phyloP scores from a whole-genome alignment of 2,113 vertebrate species.

The Gopherus evgoodei region DNA sequence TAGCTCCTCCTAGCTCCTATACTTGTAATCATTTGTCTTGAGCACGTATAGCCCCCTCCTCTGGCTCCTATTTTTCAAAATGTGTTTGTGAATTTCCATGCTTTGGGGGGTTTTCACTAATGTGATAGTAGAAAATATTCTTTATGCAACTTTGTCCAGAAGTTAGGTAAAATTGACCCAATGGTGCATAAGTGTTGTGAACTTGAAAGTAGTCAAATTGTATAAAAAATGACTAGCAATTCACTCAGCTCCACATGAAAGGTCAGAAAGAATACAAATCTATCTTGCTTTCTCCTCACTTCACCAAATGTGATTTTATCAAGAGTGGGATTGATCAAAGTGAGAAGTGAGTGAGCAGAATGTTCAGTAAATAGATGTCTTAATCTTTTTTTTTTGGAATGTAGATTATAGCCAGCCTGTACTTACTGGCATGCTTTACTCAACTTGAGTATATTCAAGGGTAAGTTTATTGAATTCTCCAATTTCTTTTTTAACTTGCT shows the following conservation, averaged over 20 bases:
- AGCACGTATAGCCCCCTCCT: background rate
- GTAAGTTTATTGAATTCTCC: background rate
- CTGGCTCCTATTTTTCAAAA: background rate
- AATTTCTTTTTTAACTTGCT: background rate
- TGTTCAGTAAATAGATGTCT: background rate
- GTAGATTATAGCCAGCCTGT: conserved; percentile 21
- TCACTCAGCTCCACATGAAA: background rate
- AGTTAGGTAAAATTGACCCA: background rate
- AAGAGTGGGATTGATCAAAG: background rate
- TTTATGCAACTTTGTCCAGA: background rate
- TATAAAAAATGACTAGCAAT: background rate
- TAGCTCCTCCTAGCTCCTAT: background rate
- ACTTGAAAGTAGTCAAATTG: background rate
- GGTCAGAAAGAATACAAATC: conserved; percentile 1
- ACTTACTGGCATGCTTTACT: conserved; percentile 24
- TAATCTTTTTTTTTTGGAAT: background rate
- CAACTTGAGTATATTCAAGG: conserved; percentile 42
- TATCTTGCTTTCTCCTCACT: background rate
- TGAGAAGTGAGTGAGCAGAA: background rate
- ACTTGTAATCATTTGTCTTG: background rate
- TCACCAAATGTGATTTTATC: background rate
- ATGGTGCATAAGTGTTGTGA: background rate
- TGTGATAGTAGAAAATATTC: background rate
- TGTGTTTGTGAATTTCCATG: background rate
- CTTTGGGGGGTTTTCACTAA: background rate